Evolutionary conservation across 2,797 vertebrate genomes (phyloP).

Genomic region (Echeneis naucrates): DNA sequence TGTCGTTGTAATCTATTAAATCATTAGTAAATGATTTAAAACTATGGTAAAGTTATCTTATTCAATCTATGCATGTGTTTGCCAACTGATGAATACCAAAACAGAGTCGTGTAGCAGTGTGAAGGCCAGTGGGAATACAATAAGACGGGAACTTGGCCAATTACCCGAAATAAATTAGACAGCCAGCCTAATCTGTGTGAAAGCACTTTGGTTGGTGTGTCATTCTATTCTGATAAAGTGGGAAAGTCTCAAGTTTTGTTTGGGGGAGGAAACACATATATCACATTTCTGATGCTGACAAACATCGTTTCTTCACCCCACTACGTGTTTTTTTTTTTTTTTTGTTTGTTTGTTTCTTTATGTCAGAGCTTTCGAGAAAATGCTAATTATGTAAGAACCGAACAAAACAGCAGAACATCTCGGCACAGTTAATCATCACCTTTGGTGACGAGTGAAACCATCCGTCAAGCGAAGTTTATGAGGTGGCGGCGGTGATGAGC

Average conservation of each 20-base stretch:
- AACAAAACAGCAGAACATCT: conserved; percentile 6
- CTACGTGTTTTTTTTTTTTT: conserved; percentile 16
- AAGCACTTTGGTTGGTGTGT: conserved; percentile 3
- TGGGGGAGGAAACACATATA: conserved; percentile 4
- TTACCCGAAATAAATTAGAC: conserved; percentile 18
- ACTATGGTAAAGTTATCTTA: not conserved
- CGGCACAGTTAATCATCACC: conserved; percentile 6
- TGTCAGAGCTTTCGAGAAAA: conserved; percentile 10
- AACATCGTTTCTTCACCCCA: not conserved
- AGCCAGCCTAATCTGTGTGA: not conserved
- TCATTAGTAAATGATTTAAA: not conserved
- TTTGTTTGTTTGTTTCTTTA: conserved; percentile 19
- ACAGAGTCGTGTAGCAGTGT: not conserved
- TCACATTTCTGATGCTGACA: not conserved
- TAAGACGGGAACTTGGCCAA: not conserved
- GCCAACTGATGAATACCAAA: not conserved
- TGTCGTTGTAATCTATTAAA: not conserved
- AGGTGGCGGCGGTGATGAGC: not conserved
- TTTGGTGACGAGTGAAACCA: not conserved
- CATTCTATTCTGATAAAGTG: not conserved
- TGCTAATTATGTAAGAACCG: conserved; percentile 25
- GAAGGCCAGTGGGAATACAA: conserved; percentile 1
- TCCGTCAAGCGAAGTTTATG: not conserved
- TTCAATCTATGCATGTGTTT: not conserved
- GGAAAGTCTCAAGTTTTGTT: conserved; percentile 1